phyloP scores from a whole-genome alignment of 2,797 vertebrate species.

The Prionace glauca region DNA sequence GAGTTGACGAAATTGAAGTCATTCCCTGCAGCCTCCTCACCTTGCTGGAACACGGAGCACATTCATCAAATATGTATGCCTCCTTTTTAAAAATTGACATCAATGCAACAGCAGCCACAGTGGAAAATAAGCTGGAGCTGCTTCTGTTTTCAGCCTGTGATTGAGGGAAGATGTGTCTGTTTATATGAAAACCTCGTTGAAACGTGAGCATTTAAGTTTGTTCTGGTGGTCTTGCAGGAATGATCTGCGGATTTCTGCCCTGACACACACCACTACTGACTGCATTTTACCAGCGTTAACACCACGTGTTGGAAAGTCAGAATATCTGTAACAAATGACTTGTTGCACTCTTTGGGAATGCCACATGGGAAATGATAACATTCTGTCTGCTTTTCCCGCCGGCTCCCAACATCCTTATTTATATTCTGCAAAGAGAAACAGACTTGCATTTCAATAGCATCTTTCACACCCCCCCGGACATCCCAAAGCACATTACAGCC shows the following conservation, averaged over 20 bases:
- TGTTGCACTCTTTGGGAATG: background rate
- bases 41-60: background rate
- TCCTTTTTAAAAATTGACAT: background rate
- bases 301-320: background rate
- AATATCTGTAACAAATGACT: background rate
- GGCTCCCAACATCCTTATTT: background rate
- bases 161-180: constrained; percentile 11
- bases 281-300: background rate
- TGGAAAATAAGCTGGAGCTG: background rate
- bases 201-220: background rate
- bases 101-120: background rate
- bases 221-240: background rate
- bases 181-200: background rate
- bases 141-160: background rate
- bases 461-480: background rate
- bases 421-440: background rate
- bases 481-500: background rate
- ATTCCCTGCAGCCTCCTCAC: background rate
- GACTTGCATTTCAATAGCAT: background rate
- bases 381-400: background rate
- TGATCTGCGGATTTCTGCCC: background rate
- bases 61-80: background rate
- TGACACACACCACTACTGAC: background rate
- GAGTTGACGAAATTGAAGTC: background rate
- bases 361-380: background rate